phyloP scores from a whole-genome alignment of 2,888 invertebrate species.

The Drosophila aldrichi region DNA sequence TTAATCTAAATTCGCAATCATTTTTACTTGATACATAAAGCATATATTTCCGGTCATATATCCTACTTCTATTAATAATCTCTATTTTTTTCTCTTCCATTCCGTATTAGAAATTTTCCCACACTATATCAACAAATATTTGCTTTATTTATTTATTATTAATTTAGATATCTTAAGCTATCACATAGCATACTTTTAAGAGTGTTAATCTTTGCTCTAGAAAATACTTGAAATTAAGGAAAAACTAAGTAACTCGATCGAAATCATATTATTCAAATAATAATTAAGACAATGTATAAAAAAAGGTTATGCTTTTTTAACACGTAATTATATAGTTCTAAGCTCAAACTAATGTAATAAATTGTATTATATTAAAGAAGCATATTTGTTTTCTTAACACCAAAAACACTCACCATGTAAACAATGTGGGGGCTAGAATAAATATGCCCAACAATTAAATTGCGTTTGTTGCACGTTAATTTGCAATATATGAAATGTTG shows the following conservation, averaged over 20 bases:
- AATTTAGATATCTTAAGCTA: not conserved
- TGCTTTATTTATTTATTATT: not conserved
- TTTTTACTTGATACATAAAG: too few relatives aligned
- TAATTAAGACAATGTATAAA: not conserved
- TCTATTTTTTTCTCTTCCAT: not conserved
- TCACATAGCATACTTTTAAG: constrained; percentile 52
- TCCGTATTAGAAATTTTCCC: not conserved
- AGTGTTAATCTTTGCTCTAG: constrained; percentile 1
- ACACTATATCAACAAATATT: not conserved
- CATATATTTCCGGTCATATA: too few relatives aligned
- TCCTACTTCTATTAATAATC: not conserved
- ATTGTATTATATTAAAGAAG: not conserved
- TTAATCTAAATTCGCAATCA: too few relatives aligned
- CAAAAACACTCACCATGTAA: constrained; percentile 50
- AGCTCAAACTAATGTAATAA: not conserved
- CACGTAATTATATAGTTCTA: too few relatives aligned
- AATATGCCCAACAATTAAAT: not conserved
- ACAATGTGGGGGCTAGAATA: constrained; percentile 11
- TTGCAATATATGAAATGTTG: constrained; percentile 7
- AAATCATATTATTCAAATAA: too few relatives aligned
- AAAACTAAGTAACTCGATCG: not conserved
- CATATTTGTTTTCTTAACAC: not conserved
- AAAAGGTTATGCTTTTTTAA: too few relatives aligned
- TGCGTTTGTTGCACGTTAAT: not conserved
- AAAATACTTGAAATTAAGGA: not conserved